Evolutionary conservation across 1,140 invertebrate species (phyloP), one percentile per base, ranked within the genome.

Genomic region (Anadara kagoshimensis): DNA sequence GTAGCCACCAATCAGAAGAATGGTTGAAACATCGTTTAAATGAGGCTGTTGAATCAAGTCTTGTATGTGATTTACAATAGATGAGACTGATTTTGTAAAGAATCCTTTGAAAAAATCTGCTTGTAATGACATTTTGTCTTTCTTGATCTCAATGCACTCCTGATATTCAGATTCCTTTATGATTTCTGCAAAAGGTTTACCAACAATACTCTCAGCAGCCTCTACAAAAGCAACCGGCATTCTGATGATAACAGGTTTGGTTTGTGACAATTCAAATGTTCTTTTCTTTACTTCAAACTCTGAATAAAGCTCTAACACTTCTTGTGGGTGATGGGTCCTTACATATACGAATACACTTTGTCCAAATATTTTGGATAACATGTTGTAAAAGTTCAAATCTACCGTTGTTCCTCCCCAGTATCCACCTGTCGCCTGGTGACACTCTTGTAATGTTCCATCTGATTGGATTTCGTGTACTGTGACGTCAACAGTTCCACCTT

Each of bases 401-500:
- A 78, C 77, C 5, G 69, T 24, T 10, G 77, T 78, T n/a, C 77
- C 77, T 5, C 77, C 77, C 82, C 90, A 90, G 2, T 91, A 88
- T 36, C 91, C 91, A 16, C 92, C 91, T 43, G 89, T 91, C 2
- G 92, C 91, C 78, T 91, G 91, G 75, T 92, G 88, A 18, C 92
- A 85, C 83, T 92, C 92, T 76, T 89, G 88, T 1, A 92, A 79
- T 36, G 78, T 83, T 10, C 90, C 89, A 18, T 81, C 80, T 22
- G 83, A 75, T 36, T 89, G 85, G 53, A 92, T 83, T 79, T 92
- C 90, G 83, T 92, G 92, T 18, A 92, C 91, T 3, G 92, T 92
- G 45, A 92, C 92, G 78, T 92, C 92, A 1, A 92, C 92, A n/a
- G 91, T 92, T 11, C 92, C 92, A 20, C 92, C 92, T 74, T 29